These are phyloP conservation scores for Acanthoscelides obtectus DNA, from an alignment of 2,888 invertebrate genomes.

Conservation along the genomic window DNA sequence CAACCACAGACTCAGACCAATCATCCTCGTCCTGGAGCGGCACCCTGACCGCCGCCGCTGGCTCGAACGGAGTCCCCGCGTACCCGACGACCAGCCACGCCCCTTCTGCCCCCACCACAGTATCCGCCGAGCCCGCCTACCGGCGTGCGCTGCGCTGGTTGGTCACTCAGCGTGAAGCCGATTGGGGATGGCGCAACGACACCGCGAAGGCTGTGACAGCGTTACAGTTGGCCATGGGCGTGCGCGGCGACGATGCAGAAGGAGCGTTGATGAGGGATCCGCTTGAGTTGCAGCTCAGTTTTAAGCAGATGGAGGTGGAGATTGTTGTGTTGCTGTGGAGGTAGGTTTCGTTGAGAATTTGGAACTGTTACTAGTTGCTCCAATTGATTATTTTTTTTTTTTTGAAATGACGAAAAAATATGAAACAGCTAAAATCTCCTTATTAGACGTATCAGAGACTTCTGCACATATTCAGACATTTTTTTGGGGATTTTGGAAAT, in stretches of 20 bases:
- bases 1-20: slow-evolving; percentile 24
- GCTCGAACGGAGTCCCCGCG: slow-evolving; percentile 1
- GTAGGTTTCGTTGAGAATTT: too few relatives aligned
- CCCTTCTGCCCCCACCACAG: not conserved
- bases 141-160: slow-evolving; percentile 59
- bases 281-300: slow-evolving; percentile 69
- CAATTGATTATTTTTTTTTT: too few relatives aligned
- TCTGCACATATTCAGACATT: too few relatives aligned
- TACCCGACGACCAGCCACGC: not conserved
- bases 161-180: slow-evolving; percentile 51
- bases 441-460: too few relatives aligned
- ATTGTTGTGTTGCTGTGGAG: slow-evolving; percentile 78
- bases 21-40: slow-evolving; percentile 14
- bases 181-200: slow-evolving; percentile 81
- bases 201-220: slow-evolving; percentile 80
- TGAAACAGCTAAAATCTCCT: too few relatives aligned
- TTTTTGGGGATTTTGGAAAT: too few relatives aligned
- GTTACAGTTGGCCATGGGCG: slow-evolving; percentile 57
- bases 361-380: too few relatives aligned
- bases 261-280: slow-evolving; percentile 50
- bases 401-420: too few relatives aligned
- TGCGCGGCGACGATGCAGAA: slow-evolving; percentile 31
- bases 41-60: slow-evolving; percentile 10
- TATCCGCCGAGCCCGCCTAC: slow-evolving; percentile 49
- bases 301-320: slow-evolving; percentile 85